Base-by-base conservation (phyloP, 1,140 invertebrate species). In the Hycleus cichorii region DNA sequence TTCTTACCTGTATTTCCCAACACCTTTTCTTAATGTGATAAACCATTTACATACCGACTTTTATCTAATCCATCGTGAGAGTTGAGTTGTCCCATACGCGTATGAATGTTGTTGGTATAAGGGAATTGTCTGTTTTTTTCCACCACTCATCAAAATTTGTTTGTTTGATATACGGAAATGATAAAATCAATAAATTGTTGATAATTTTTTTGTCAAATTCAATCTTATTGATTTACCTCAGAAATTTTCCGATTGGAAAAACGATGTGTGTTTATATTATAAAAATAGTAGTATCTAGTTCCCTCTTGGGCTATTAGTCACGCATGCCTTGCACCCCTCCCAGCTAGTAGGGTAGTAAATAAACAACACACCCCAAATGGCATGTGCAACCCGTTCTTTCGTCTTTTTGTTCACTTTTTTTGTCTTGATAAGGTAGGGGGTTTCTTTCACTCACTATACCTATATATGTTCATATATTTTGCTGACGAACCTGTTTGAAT, bases 361-460 rank as follows among this genome's bases (percentile, higher is more conserved):
- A 67, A 67, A 67, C 63, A 67, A 63, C 60, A 64, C 63, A 63
- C 58, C 63, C 63, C 61, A 32, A 32, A 32, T 58, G 52, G 63
- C 60, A 59, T 63, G 58, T 59, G 57, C 54, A 62, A 65, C 56
- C 57, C 60, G 56, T 59, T 62, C 60, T 38, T 55, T 55, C 58
- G 49, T 55, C 45, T 24, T 57, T 42, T 44, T 49, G 45, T 32
- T 32, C 32, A 46, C 50, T 53, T 58, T 49, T 58, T 42, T 47
- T 58, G 48, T 57, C 61, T 58, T 58, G 57, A 52, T 18, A 18
- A 18, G 18, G 18, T n/a, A 18, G 18, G 18, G 18, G 18, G 18
- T 18, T 18, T 18, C 18, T 18, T 18, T 18, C 18, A 18, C 32
- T 32, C 32, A 5, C 32, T 32, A 32, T 18, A 18, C 18, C 18